Base-by-base conservation (phyloP, 1,140 invertebrate genomes). In the Helicoverpa zea region DNA sequence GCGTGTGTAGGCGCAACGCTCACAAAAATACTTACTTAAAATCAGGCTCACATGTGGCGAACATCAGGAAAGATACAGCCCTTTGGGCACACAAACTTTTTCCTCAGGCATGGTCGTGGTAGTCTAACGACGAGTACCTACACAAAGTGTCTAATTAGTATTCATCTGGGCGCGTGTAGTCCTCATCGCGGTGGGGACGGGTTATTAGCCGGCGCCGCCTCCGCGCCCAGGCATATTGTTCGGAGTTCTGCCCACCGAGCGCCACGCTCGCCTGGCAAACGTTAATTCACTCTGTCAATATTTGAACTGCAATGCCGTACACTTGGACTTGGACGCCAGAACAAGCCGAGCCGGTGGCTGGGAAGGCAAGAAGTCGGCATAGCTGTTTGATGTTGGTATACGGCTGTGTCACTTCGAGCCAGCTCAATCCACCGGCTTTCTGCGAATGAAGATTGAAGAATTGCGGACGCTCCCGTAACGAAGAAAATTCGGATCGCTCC, bases 331-430 rank as follows among this genome's bases (percentile, higher is more conserved):
- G 51, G 43, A 56, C 87, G 78, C 78, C 83, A 81, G 79, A 76
- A 16, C 74, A 86, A 88, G 75, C 84, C 87, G 84, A 90, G 92
- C 92, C 95, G 94, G 94, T 95, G 95, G 94, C 94, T 94, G 96
- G 96, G 96, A 95, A 96, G 96, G 96, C 96, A 96, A 96, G 96
- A 96, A 96, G 96, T 96, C 96, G 96, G 96, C 96, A 96, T 96
- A 96, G 96, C 96, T 96, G 96, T 96, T 94, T 94, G 95, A 94
- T 92, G 90, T 91, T 95, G 93, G 94, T 94, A 95, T 95, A 93
- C 96, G 96, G 96, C 96, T 96, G 95, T 96, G 96, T 95, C 95
- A 95, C 96, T 96, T 96, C 96, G 92, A 95, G 96, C 96, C 96
- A 96, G 93, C 96, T 96, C 95, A 95, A 95, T 93, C 94, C 95